A percentile compares a stretch with the other conserved stretches of the same genome.
Conservation (phyloP, 2,113 vertebrate genomes). For the Octodon degus region DNA sequence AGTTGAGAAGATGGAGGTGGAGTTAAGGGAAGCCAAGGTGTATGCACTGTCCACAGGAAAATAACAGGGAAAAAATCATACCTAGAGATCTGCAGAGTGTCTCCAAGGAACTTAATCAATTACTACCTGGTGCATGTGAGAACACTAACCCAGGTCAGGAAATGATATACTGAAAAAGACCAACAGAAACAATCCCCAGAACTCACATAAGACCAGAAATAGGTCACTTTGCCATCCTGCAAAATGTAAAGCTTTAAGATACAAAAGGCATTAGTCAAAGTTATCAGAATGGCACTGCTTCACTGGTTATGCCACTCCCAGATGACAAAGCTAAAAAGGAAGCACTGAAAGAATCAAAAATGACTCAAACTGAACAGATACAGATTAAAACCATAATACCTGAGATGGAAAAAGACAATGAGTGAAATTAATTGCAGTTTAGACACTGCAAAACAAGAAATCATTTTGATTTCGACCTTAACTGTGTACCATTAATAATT, state of each 20-base stretch:
- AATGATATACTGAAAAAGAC: not conserved
- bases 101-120: constrained; percentile 23
- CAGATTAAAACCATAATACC: not conserved
- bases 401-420: not conserved
- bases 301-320: not conserved
- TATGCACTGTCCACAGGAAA: not conserved
- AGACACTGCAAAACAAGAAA: not conserved
- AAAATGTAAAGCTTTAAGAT: constrained; percentile 13
- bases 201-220: not conserved
- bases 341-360: not conserved
- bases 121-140: not conserved
- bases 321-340: constrained; percentile 15
- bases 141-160: not conserved
- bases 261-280: not conserved
- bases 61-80: not conserved
- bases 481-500: not conserved
- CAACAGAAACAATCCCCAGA: not conserved
- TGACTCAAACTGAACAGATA: not conserved
- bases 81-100: not conserved
- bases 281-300: not conserved
- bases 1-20: constrained; percentile 20
- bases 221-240: constrained; percentile 27
- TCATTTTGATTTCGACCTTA: not conserved
- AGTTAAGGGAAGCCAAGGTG: not conserved
- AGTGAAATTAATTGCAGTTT: constrained; percentile 34